These are phyloP conservation scores for Callaeas wilsoni DNA, from an alignment of 2,113 vertebrate species.

Conservation along the genomic window DNA sequence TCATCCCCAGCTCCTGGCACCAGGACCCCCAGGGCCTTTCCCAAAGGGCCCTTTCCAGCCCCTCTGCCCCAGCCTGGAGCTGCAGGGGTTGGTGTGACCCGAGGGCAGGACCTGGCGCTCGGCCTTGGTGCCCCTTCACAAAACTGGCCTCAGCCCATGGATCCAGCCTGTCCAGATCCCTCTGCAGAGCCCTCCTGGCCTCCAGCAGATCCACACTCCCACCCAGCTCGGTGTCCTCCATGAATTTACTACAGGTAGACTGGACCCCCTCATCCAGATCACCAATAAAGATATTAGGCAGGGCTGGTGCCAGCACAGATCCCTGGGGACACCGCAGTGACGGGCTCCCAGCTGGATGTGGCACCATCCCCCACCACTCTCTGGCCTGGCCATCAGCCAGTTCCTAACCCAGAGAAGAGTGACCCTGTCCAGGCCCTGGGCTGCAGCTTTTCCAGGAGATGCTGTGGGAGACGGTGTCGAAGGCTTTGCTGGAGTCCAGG, in stretches of 20 bases:
- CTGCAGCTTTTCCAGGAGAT: neutral
- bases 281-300: neutral
- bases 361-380: neutral
- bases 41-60: neutral
- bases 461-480: fast-evolving
- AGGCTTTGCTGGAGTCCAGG: neutral
- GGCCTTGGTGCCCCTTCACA: neutral
- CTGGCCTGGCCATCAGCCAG: neutral
- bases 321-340: no score
- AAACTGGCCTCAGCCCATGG: neutral
- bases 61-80: neutral
- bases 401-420: neutral
- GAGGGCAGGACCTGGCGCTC: neutral
- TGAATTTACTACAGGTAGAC: fast-evolving
- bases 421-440: no score
- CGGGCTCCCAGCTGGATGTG: neutral
- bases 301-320: neutral
- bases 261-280: neutral
- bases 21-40: neutral
- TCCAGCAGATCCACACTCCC: neutral
- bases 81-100: neutral
- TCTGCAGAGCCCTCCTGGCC: neutral
- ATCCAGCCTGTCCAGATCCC: neutral
- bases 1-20: fast-evolving
- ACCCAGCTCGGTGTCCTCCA: neutral